Base-by-base conservation (phyloP, 2,888 invertebrate species). In the Pycnomerus fuliginosus region DNA sequence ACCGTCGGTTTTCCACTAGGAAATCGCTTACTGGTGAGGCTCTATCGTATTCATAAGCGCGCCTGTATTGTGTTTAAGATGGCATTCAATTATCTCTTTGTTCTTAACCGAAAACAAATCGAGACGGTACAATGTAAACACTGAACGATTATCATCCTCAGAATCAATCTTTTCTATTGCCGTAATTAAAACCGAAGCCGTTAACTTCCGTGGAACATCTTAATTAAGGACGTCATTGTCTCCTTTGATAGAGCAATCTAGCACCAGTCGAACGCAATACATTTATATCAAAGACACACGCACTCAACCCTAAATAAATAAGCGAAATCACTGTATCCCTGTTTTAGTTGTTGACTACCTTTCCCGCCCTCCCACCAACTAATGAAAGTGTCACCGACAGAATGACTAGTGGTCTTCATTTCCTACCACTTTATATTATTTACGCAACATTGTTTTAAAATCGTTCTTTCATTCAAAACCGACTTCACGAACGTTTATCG, bases 321-420 rank as follows among this genome's bases (percentile, higher is more conserved):
- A 54, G 50, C 56, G 55, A 60, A 58, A 60, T 58, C 58, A 55
- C 53, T 51, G 48, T 36, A 40, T 37, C 44, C 49, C 45, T 35
- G 34, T 28, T 4, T 12, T 4, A 25, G 8, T 8, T 8, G 17
- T 13, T 17, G 24, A 22, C 39, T 34, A 38, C 29, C 34, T 39
- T 44, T 25, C 28, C 37, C 41, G 39, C 45, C 39, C 41, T 52
- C 44, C 7, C 5, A 25, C 5, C 25, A 34, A 33, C 53, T 65
- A 63, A 65, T 63, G 62, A 65, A 62, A 53, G 50, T 64, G 63
- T 64, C 65, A 62, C 52, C 55, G 56, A 31, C 61, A 62, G 60
- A 61, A 62, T 62, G 61, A 61, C 60, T 64, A 56, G 61, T 64
- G 60, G 62, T 55, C 60, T 62, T 61, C 58, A 64, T 64, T 62